These are phyloP conservation scores for Drosophila carrolli DNA, from an alignment of 1,140 invertebrate genomes.

Conservation along the genomic window DNA sequence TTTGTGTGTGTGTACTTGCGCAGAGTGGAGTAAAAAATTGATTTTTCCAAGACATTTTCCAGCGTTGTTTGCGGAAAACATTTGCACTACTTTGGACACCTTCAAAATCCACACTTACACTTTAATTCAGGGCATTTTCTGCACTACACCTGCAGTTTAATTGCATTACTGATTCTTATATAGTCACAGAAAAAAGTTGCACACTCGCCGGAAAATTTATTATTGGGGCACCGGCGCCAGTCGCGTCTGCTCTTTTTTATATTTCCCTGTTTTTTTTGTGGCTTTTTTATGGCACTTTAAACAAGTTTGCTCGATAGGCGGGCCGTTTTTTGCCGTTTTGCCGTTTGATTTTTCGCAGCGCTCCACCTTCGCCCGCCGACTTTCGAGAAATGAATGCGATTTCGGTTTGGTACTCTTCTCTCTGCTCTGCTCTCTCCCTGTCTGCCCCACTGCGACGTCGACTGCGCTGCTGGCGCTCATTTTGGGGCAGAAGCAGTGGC, in stretches of 20 bases:
- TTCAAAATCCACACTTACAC: conserved; percentile 21
- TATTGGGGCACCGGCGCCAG: conserved; percentile 53
- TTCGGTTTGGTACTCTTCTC: conserved; percentile 6
- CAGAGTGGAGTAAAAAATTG: conserved; percentile 73
- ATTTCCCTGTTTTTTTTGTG: conserved; percentile 31
- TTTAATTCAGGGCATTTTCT: conserved; percentile 21
- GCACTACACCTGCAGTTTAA: conserved; percentile 25
- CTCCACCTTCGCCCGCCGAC: conserved; percentile 45
- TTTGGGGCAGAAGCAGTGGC: conserved; percentile 42
- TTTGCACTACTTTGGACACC: conserved; percentile 10
- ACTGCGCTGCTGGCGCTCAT: conserved; percentile 1
- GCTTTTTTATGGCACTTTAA: conserved; percentile 58
- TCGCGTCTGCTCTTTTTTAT: conserved; percentile 39
- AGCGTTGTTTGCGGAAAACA: conserved; percentile 56
- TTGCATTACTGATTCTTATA: conserved; percentile 4
- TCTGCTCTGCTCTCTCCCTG: neutral
- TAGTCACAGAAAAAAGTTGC: conserved; percentile 27
- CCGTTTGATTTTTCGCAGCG: conserved; percentile 10
- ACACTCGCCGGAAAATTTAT: conserved; percentile 45
- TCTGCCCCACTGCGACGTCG: conserved; percentile 12
- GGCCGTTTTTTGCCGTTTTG: conserved; percentile 28
- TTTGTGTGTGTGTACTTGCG: conserved; percentile 60
- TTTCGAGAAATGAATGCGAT: conserved; percentile 35
- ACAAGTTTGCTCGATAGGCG: conserved; percentile 56
- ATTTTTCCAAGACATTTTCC: conserved; percentile 74